Evolutionary conservation across 2,113 vertebrate species (phyloP), one percentile per base, ranked within the genome.

Genomic region (Podiceps cristatus): DNA sequence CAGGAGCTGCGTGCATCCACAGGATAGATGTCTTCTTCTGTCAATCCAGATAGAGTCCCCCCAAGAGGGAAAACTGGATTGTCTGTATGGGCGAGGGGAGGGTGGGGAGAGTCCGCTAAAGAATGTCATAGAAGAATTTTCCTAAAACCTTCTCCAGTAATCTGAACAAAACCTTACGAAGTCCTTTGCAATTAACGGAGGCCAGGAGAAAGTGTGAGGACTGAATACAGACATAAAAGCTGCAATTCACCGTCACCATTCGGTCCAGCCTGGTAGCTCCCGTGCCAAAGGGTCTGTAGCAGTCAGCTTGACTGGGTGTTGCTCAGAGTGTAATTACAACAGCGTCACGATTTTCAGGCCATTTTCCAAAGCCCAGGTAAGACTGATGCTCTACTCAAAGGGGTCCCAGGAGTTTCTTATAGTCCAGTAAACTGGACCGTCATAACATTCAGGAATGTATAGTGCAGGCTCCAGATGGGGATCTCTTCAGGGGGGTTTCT

Each of bases 21-120:
- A 90, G 91, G 94, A 96, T 56, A 56, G 86, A 83, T 90, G 96
- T 90, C 88, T 6, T 78, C 78, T 96, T 73, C 95, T 96, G 95
- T 96, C 96, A 97, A 92, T 96, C 95, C 78, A 64, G 53, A 66
- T 40, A 3, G 2, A 95, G 88, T 77, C 56, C 93, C 93, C 89
- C 66, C 88, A 58, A 4, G 62, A 96, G 95, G 88, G 82, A 92
- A 94, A 95, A 79, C 0, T 52, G 91, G 64, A 71, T 94, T 90
- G 81, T 95, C 60, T 87, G 85, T 47, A 25, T 8, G 4, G 0
- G 28, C 28, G 77, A 91, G 73, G 60, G 73, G 56, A 71, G 44
- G 25, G 63, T 49, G 67, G 79, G 44, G 45, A 86, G 76, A 64
- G 59, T 69, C 45, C 53, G 80, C 59, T 91, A 58, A 80, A 49